phyloP scores from a whole-genome alignment of 1,140 invertebrate species.

The Heliconius hermathena region DNA sequence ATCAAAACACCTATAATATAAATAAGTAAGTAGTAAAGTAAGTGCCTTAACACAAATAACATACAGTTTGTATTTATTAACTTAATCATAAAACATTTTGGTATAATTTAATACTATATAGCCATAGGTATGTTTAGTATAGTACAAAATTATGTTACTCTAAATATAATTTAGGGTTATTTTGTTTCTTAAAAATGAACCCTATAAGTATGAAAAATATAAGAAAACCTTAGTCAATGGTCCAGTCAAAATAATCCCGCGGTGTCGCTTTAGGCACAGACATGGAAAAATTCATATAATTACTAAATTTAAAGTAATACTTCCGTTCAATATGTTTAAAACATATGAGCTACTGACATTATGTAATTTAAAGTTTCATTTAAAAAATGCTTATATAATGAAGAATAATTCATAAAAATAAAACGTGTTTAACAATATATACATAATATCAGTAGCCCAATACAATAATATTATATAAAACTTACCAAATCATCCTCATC shows the following conservation, averaged over 20 bases:
- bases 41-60: no score
- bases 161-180: no score
- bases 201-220: not conserved
- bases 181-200: not conserved
- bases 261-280: conserved; percentile 60
- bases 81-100: no score
- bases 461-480: conserved; percentile 1
- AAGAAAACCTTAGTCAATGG: conserved; percentile 43
- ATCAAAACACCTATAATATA: no score
- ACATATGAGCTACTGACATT: conserved; percentile 25
- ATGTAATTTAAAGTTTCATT: not conserved
- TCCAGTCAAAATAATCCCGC: conserved; percentile 55
- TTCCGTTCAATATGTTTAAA: conserved; percentile 1
- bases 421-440: no score
- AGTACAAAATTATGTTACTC: no score
- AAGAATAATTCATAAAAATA: not conserved
- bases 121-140: no score
- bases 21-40: no score
- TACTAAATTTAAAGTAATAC: conserved; percentile 34
- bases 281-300: conserved; percentile 57
- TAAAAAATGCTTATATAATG: not conserved
- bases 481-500: conserved; percentile 80
- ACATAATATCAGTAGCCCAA: conserved; percentile 31
- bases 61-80: no score
- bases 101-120: no score